These are phyloP conservation scores for Drosophila ochracea DNA, from an alignment of 2,888 invertebrate species.

Conservation along the genomic window DNA sequence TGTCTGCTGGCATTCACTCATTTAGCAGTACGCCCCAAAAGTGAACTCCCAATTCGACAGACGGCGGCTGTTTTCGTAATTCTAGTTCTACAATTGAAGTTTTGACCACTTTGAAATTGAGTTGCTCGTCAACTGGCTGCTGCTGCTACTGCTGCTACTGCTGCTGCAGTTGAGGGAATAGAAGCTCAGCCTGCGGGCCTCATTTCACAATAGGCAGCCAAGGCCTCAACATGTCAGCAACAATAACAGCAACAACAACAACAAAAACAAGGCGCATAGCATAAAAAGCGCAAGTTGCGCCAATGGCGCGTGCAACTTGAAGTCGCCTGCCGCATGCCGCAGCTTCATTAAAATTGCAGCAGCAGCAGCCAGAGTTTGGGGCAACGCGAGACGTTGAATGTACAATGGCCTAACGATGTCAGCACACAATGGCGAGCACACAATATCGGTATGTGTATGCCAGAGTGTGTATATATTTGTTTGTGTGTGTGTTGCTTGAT, in stretches of 20 bases:
- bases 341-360: conserved; percentile 80
- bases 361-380: conserved; percentile 36
- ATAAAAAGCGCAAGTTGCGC: conserved; percentile 77
- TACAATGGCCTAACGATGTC: conserved; percentile 74
- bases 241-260: conserved; percentile 11
- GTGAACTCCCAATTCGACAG: conserved; percentile 66
- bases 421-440: conserved; percentile 62
- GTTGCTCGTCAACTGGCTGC: conserved; percentile 44
- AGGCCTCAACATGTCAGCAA: conserved; percentile 48
- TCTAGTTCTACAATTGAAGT: conserved; percentile 46
- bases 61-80: conserved; percentile 18
- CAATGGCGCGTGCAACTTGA: conserved; percentile 77
- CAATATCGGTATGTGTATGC: conserved; percentile 27
- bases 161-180: not conserved
- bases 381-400: conserved; percentile 30
- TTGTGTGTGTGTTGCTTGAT: conserved; percentile 45
- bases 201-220: conserved; percentile 40
- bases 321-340: conserved; percentile 76
- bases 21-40: conserved; percentile 63
- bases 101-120: conserved; percentile 64
- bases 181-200: conserved; percentile 7
- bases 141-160: not conserved
- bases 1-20: conserved; percentile 28
- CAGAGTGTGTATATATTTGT: conserved; percentile 8
- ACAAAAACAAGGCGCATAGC: conserved; percentile 22